These are phyloP conservation scores for Carassius gibelio DNA, from an alignment of 2,113 vertebrate genomes.

Conservation along the genomic window DNA sequence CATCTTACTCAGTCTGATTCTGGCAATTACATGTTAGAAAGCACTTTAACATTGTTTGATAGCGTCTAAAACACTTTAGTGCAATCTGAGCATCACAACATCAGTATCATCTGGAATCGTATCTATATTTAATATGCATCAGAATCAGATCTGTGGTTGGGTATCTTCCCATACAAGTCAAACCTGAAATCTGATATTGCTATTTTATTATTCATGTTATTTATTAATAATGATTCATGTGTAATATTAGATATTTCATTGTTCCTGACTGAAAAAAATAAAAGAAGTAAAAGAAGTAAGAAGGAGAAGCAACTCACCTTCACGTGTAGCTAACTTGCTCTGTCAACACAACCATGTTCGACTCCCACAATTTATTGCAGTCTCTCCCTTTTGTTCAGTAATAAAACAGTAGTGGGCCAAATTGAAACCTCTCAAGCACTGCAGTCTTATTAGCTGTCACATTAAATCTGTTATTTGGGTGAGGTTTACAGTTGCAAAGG, in stretches of 20 bases:
- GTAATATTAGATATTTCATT: neutral
- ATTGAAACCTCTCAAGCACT: slow-evolving; percentile 41
- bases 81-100: neutral
- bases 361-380: slow-evolving; percentile 36
- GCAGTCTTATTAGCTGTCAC: slow-evolving; percentile 37
- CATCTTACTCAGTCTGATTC: neutral
- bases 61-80: neutral
- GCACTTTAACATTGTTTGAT: neutral
- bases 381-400: slow-evolving; percentile 39
- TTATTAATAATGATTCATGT: neutral
- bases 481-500: slow-evolving; percentile 31
- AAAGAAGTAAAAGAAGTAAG: neutral
- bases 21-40: neutral
- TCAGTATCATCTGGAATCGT: neutral
- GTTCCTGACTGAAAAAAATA: neutral
- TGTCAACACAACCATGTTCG: neutral
- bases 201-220: no score
- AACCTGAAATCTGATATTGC: neutral
- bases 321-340: neutral
- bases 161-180: neutral
- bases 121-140: neutral
- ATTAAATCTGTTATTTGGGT: slow-evolving; percentile 54
- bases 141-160: neutral
- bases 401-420: slow-evolving; percentile 38
- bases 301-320: slow-evolving; percentile 45